Base-by-base conservation (phyloP, 2,888 invertebrate species). In the Pristionchus mayeri region DNA sequence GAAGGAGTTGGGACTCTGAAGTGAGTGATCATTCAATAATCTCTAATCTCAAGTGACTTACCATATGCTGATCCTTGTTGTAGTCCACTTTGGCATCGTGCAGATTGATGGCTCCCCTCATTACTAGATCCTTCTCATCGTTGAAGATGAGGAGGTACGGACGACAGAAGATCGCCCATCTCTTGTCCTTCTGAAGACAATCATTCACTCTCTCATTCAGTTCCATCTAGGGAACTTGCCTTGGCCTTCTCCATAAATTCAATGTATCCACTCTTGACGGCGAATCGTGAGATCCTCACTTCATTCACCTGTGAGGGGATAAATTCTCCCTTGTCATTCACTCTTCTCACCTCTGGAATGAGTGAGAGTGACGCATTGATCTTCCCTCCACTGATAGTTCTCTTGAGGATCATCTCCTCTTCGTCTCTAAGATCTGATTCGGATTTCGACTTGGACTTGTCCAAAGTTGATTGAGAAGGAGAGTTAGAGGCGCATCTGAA, bases 91-190 rank as follows among this genome's bases (percentile, higher is more conserved):
- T 97, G 89, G 98, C 98, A 91, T 98, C 97, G 88, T 97, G 97
- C 93, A 99, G 95, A 95, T 99, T 99, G 93, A 99, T 97, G 89
- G 99, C 95, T 52, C 97, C 98, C 89, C 99, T 95, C 94, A 99
- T 98, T 85, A 99, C 97, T 0, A 97, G 97, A 94, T 99, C 99
- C 93, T 97, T 97, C 94, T 99, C 98, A 93, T 97, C 97, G 93
- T 97, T 96, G 95, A 98, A 99, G 92, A 99, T 96, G 94, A 98
- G 97, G 89, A 99, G 98, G 94, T 99, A 99, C 3, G 99, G 99
- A 90, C 99, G 95, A 76, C 98, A 95, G 13, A 99, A 98, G 93
- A 98, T 96, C 97, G 92, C 92, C 91, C 92, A 92, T 67, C 92
- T 87, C n/a, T 50, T 48, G 1, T 63, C 37, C 81, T 82, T 37